A percentile compares a stretch with the other conserved stretches of the same genome.
Evolutionary conservation across 2,797 vertebrate genomes (phyloP).

Genomic region (Microtus agrestis): DNA sequence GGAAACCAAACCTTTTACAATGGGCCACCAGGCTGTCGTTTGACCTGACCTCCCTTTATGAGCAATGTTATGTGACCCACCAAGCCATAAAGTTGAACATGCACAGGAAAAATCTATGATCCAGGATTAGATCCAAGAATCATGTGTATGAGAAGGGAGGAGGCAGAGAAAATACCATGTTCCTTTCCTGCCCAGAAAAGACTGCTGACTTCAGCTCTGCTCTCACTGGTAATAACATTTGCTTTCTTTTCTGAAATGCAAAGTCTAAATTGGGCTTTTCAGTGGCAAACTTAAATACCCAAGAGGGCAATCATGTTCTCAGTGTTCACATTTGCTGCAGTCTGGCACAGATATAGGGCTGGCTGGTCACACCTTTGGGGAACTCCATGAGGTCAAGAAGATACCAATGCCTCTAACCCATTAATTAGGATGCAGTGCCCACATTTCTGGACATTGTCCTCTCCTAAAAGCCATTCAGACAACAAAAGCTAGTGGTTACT

Average conservation of each 20-base stretch:
- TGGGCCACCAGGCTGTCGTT: neutral
- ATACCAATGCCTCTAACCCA: neutral
- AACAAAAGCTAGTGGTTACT: constrained; percentile 37
- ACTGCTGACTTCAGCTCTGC: neutral
- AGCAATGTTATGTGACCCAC: neutral
- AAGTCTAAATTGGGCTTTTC: constrained; percentile 41
- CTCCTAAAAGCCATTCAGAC: neutral
- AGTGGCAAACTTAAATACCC: constrained; percentile 51
- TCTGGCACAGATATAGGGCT: neutral
- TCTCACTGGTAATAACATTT: constrained; percentile 34
- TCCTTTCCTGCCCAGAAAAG: constrained; percentile 59
- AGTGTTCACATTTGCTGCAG: neutral
- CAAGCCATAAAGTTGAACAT: neutral
- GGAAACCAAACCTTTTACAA: neutral
- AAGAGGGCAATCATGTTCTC: constrained; percentile 43
- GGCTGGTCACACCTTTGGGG: constrained; percentile 27
- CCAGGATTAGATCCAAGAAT: constrained; percentile 64
- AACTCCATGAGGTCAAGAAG: constrained; percentile 24
- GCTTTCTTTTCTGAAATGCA: neutral
- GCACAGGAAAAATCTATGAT: neutral
- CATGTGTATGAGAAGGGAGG: constrained; percentile 56
- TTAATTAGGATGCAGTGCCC: constrained; percentile 20
- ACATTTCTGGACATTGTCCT: neutral
- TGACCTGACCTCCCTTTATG: neutral
- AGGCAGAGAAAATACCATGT: neutral